Evolutionary conservation across 1,140 invertebrate species (phyloP).

Genomic region (Cylas formicarius): DNA sequence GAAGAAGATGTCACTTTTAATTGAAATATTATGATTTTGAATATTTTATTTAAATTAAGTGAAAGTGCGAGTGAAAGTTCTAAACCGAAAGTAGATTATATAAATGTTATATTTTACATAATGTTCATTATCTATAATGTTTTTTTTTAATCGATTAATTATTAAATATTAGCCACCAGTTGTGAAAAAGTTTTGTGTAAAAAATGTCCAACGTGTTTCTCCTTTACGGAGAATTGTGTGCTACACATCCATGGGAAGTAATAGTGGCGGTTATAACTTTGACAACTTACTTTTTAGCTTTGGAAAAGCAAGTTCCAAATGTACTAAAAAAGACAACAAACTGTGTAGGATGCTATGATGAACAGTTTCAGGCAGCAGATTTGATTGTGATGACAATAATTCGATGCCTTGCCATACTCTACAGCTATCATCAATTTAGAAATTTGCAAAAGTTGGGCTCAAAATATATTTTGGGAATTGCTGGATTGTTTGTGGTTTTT

Average conservation of each 20-base stretch:
- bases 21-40: too few species aligned
- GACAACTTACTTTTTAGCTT: slow-evolving; percentile 76
- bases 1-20: too few species aligned
- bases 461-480: slow-evolving; percentile 85
- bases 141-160: too few species aligned
- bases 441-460: slow-evolving; percentile 86
- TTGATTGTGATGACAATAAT: slow-evolving; percentile 86
- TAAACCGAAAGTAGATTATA: too few species aligned
- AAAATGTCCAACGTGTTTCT: slow-evolving; percentile 58
- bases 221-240: slow-evolving; percentile 84
- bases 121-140: too few species aligned
- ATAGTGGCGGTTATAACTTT: slow-evolving; percentile 82
- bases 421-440: slow-evolving; percentile 88
- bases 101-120: too few species aligned
- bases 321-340: slow-evolving; percentile 29
- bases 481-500: slow-evolving; percentile 77
- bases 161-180: too few species aligned
- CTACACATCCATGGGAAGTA: slow-evolving; percentile 88
- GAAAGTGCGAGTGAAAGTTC: too few species aligned
- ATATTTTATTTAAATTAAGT: too few species aligned
- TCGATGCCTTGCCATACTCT: slow-evolving; percentile 80
- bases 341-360: slow-evolving; percentile 46
- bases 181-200: too few species aligned
- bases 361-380: slow-evolving; percentile 74
- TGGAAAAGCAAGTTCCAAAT: slow-evolving; percentile 50